These are phyloP conservation scores for Emydocephalus ijimae DNA, from an alignment of 2,113 vertebrate species.

Conservation along the genomic window DNA sequence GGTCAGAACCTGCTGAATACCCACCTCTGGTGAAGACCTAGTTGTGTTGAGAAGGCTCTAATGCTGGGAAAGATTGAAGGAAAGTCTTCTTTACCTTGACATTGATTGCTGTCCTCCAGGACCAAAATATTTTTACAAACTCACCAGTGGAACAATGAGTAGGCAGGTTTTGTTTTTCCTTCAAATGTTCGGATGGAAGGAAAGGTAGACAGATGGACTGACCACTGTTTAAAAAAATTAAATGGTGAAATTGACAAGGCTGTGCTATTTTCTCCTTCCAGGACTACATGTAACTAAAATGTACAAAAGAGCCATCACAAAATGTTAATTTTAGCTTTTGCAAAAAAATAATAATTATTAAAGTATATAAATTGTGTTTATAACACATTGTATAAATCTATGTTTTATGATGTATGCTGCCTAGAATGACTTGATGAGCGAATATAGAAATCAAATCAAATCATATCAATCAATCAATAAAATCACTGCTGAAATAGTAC, in stretches of 20 bases:
- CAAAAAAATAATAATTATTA: too few species aligned
- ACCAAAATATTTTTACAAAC: background rate
- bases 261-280: background rate
- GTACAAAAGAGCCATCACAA: background rate
- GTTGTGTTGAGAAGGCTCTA: background rate
- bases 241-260: background rate
- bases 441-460: background rate
- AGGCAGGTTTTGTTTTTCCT: background rate
- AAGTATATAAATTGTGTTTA: too few species aligned
- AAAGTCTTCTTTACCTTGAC: background rate
- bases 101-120: background rate
- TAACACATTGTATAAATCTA: background rate
- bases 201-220: background rate
- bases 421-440: background rate
- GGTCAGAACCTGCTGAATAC: too few species aligned
- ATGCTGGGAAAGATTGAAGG: background rate
- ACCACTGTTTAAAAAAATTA: background rate
- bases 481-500: background rate
- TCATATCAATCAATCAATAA: too few species aligned
- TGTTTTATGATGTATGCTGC: background rate
- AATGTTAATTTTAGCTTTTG: background rate
- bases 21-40: background rate
- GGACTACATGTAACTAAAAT: background rate
- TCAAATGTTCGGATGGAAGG: background rate
- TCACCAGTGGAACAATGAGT: background rate